These are phyloP conservation scores for Orthosia gothica DNA, from an alignment of 2,888 invertebrate species.

Conservation along the genomic window DNA sequence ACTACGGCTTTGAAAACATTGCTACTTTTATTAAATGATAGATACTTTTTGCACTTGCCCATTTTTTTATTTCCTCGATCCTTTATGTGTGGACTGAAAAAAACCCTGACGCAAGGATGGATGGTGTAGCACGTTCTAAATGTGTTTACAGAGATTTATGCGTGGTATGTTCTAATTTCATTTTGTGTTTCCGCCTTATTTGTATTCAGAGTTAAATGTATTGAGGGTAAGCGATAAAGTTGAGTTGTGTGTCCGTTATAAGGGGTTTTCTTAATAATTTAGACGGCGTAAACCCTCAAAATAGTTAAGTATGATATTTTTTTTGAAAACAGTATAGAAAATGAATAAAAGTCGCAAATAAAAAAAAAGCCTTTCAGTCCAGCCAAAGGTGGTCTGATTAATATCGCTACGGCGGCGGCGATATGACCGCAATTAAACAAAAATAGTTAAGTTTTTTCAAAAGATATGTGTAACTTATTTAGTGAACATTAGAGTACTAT, in stretches of 20 bases:
- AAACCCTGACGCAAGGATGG: constrained; percentile 38
- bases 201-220: constrained; percentile 8
- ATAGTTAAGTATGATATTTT: no score
- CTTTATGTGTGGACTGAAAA: constrained; percentile 44
- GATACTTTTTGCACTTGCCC: background rate
- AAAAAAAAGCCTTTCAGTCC: no score
- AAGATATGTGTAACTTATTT: no score
- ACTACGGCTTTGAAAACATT: background rate
- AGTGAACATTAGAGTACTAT: no score
- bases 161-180: constrained; percentile 16
- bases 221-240: background rate
- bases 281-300: no score
- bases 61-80: constrained; percentile 15
- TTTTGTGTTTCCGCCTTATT: constrained; percentile 25
- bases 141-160: constrained; percentile 51
- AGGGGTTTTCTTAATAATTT: no score
- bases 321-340: no score
- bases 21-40: constrained; percentile 8
- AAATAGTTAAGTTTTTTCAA: no score
- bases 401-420: no score
- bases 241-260: background rate
- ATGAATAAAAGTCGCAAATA: no score
- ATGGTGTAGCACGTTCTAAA: constrained; percentile 24
- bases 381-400: no score
- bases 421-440: no score